phyloP scores from a whole-genome alignment of 1,140 invertebrate genomes.

The Akabosia matsudoensis region DNA sequence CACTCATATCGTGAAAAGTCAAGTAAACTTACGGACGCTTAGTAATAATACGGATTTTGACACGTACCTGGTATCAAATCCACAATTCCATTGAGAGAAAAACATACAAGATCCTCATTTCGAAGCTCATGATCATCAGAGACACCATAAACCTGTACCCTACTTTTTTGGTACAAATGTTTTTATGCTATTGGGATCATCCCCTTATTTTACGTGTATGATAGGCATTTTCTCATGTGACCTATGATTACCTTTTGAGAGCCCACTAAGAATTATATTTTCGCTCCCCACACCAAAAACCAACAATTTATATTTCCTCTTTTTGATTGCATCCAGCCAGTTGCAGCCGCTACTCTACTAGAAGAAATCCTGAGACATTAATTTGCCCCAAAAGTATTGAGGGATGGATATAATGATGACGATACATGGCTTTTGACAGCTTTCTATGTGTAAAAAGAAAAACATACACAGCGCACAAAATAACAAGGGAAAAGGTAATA shows the following conservation, averaged over 20 bases:
- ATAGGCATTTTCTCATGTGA: not conserved
- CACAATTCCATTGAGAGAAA: no score
- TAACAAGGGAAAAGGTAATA: not conserved
- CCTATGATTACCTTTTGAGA: not conserved
- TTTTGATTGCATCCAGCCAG: no score
- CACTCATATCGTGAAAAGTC: no score
- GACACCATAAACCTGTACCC: not conserved
- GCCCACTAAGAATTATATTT: not conserved
- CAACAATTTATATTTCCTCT: constrained; percentile 18
- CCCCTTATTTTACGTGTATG: not conserved
- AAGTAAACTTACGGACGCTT: no score
- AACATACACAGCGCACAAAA: not conserved
- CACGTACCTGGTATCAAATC: no score
- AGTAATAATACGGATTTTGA: no score
- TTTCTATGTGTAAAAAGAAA: not conserved
- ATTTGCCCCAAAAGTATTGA: not conserved
- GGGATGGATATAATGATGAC: no score
- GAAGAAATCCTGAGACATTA: not conserved
- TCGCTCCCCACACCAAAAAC: not conserved
- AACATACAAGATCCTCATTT: no score
- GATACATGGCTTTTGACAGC: constrained; percentile 19
- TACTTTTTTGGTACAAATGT: constrained; percentile 16
- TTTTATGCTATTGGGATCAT: constrained; percentile 3
- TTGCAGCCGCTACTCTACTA: not conserved
- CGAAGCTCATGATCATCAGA: not conserved